phyloP scores from a whole-genome alignment of 2,113 vertebrate genomes.

The Crotalus tigris region DNA sequence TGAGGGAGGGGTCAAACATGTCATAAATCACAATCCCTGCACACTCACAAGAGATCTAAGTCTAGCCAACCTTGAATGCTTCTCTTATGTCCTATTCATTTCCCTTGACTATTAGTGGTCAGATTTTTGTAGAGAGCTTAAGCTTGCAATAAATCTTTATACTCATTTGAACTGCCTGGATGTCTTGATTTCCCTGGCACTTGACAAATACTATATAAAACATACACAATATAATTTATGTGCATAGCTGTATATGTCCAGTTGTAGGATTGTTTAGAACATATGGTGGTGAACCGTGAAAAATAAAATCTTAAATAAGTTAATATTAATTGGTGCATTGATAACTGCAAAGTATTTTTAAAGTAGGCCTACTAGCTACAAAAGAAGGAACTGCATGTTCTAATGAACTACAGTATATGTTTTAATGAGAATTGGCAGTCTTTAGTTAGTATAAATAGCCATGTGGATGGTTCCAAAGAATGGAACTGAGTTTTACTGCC shows the following conservation, averaged over 20 bases:
- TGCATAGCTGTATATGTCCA: not conserved
- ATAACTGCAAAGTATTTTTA: not conserved
- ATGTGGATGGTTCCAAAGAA: conserved; percentile 5
- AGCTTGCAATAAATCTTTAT: not conserved
- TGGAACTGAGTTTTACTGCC: conserved; percentile 6
- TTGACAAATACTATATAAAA: not conserved
- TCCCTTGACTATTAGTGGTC: not conserved
- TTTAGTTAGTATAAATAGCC: conserved; percentile 15
- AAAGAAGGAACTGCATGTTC: conserved; percentile 6
- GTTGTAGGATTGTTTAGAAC: not conserved
- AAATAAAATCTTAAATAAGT: not conserved
- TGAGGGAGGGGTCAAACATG: not conserved
- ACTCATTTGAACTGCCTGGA: not conserved
- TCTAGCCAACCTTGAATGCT: not conserved
- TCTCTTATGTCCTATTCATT: not conserved
- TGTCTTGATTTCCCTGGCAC: not conserved
- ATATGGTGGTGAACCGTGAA: not conserved
- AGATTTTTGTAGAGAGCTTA: not conserved
- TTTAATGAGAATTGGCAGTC: conserved; percentile 1
- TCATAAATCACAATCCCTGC: not conserved
- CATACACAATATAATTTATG: not conserved
- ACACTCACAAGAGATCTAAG: not conserved
- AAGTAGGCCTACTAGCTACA: not conserved
- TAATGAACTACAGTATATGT: not conserved
- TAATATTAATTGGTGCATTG: not conserved